Evolutionary conservation across 2,113 vertebrate species (phyloP).

Genomic region (Cromileptes altivelis): DNA sequence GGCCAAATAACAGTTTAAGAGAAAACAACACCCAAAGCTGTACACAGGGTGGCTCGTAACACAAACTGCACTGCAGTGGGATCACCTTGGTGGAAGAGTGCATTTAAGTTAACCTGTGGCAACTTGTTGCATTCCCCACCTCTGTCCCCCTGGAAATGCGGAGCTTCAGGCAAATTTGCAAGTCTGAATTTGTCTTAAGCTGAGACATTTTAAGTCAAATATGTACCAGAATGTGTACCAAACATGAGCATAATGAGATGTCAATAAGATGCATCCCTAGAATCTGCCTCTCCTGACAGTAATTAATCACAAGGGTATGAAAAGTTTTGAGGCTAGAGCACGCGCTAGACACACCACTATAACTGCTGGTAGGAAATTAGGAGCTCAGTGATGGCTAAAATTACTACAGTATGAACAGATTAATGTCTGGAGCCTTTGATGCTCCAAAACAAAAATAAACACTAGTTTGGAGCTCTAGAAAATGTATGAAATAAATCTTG

Average conservation of each 20-base stretch:
- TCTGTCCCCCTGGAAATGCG: not conserved
- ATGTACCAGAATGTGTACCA: not conserved
- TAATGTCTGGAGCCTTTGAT: not conserved
- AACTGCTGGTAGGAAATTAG: not conserved
- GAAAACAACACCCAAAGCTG: constrained; percentile 2
- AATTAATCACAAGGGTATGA: not conserved
- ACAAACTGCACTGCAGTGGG: not conserved
- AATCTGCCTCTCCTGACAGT: too few species aligned
- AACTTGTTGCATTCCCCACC: constrained; percentile 1
- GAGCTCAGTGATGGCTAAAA: not conserved
- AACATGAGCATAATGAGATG: not conserved
- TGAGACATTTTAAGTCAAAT: not conserved
- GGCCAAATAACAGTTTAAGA: constrained; percentile 18
- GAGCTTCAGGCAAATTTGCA: not conserved
- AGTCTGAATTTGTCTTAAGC: constrained; percentile 4
- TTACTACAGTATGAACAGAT: not conserved
- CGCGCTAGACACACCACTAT: not conserved
- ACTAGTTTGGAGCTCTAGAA: not conserved
- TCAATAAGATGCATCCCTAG: not conserved
- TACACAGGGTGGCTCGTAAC: not conserved
- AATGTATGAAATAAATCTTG: not conserved
- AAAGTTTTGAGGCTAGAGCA: not conserved
- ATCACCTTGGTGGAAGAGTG: not conserved
- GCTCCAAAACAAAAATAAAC: not conserved
- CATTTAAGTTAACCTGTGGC: not conserved